Evolutionary conservation across 2,797 vertebrate genomes (phyloP), one percentile per base, ranked within the genome.

Genomic region (Brachymystax lenok): DNA sequence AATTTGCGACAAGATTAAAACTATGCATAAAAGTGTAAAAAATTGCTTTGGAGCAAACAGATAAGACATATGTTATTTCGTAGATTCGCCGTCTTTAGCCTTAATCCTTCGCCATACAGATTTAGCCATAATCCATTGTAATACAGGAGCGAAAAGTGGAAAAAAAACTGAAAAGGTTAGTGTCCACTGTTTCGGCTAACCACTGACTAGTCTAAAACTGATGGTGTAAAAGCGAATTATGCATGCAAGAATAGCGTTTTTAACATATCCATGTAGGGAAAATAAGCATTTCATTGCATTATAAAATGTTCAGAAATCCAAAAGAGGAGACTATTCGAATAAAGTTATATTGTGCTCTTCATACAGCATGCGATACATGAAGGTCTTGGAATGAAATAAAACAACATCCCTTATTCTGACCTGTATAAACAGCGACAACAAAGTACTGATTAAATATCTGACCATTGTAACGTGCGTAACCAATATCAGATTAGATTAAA

Each of bases 51-150:
- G 10, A 46, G 10, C 40, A 46, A 46, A 46, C 40, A 46, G 40
- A 46, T 46, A 12, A 12, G 10, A 46, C 40, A 46, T 79, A 82
- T 83, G 80, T 69, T 74, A 73, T 52, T 69, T 28, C 66, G 77
- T 33, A 74, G 33, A 73, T 72, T 79, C 74, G 19, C 64, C 73
- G 40, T 75, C 64, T 77, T 54, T 77, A 63, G 28, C 74, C 75
- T 56, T 82, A 80, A 85, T 84, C 82, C 76, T 46, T 21, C 10
- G 50, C 33, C 61, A 66, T 66, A 35, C 79, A 75, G 71, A 77
- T 46, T 73, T 67, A 73, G 52, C 68, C 7, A 19, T 75, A 83
- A 86, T 76, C 76, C 79, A 40, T 3, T 54, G 76, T 13, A 69
- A 84, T 79, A 82, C 74, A 75, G 51, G 51, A 24, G 73, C 19